These are phyloP conservation scores for Pseudanteris insignis DNA, from an alignment of 2,888 invertebrate genomes.

Conservation along the genomic window DNA sequence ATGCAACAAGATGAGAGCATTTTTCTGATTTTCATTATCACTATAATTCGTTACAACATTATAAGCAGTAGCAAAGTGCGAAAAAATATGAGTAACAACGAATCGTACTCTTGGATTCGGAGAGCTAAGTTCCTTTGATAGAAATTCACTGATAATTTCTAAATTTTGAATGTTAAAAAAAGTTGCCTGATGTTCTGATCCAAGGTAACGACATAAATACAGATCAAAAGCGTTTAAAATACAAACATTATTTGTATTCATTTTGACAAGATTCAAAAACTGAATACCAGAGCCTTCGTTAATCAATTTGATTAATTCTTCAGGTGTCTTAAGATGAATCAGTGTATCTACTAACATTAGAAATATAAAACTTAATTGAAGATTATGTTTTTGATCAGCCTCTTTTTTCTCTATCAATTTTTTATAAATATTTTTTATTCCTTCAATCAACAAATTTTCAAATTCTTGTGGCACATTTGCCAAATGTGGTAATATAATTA, in stretches of 20 bases:
- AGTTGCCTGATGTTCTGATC: slow-evolving; percentile 42
- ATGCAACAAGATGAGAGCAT: slow-evolving; percentile 61
- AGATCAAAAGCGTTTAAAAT: slow-evolving; percentile 56
- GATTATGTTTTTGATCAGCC: slow-evolving; percentile 22
- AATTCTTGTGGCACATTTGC: slow-evolving; percentile 48
- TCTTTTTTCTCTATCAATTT: slow-evolving; percentile 40
- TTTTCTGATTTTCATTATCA: slow-evolving; percentile 55
- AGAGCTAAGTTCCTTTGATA: slow-evolving; percentile 54
- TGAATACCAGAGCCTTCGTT: slow-evolving; percentile 37
- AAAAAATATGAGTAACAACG: slow-evolving; percentile 78
- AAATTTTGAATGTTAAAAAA: slow-evolving; percentile 50
- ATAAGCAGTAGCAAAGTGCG: slow-evolving; percentile 72
- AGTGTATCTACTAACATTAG: slow-evolving; percentile 72
- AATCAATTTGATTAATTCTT: slow-evolving; percentile 67
- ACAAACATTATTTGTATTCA: slow-evolving; percentile 49
- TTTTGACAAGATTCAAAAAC: slow-evolving; percentile 48
- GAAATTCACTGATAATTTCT: slow-evolving; percentile 47
- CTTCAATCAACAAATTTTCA: slow-evolving; percentile 46
- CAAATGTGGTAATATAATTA: slow-evolving; percentile 59
- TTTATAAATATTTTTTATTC: slow-evolving; percentile 45
- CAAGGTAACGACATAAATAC: slow-evolving; percentile 49
- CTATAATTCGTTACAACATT: slow-evolving; percentile 60
- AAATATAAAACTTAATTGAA: slow-evolving; percentile 63
- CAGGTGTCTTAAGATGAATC: slow-evolving; percentile 70
- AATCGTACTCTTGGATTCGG: slow-evolving; percentile 70